Evolutionary conservation across 2,113 vertebrate genomes (phyloP).

Genomic region (Coryphaenoides rupestris): DNA sequence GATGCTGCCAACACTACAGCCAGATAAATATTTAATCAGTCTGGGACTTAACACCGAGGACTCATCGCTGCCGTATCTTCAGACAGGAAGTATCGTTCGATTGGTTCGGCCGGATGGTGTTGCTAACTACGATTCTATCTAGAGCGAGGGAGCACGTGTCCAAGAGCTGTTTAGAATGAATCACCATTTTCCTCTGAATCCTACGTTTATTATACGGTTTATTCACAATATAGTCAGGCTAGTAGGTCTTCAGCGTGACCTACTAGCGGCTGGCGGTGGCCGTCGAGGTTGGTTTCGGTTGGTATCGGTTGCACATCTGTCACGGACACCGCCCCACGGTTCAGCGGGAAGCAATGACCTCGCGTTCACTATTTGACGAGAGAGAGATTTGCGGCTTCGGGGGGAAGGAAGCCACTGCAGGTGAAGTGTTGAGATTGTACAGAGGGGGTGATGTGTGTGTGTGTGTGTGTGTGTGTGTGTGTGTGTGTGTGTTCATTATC

Average conservation of each 20-base stretch:
- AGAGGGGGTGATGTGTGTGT: no score
- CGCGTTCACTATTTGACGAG: background rate
- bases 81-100: no score
- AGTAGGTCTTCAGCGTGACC: constrained; percentile 16
- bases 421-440: background rate
- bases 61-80: no score
- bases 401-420: background rate
- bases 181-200: background rate
- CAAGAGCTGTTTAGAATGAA: no score
- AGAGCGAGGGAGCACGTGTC: no score
- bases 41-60: no score
- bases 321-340: background rate
- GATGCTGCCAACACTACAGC: no score
- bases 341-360: constrained; percentile 7
- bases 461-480: background rate
- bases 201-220: background rate
- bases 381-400: constrained; percentile 7
- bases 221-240: background rate
- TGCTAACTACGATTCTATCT: no score
- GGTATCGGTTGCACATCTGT: constrained; percentile 15
- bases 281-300: no score
- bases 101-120: no score
- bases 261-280: background rate
- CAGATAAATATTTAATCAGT: no score
- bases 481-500: constrained; percentile 22